Conservation (phyloP, 2,888 invertebrate species). For the Pachliopta kotzebuea region DNA sequence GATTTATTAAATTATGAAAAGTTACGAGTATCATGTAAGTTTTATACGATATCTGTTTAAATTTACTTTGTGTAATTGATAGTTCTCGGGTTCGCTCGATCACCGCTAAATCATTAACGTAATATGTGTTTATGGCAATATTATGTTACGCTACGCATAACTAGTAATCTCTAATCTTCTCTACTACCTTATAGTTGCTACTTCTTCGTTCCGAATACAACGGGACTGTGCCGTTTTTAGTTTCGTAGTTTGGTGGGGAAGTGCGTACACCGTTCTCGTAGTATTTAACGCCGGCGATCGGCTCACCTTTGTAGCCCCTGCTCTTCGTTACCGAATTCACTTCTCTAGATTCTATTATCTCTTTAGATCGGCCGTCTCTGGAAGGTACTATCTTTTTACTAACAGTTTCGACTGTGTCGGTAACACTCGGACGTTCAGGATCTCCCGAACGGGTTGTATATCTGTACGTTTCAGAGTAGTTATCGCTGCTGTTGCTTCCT, state of each 20-base stretch:
- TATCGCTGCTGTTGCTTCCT: constrained; percentile 85
- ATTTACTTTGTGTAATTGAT: constrained; percentile 37
- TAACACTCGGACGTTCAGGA: constrained; percentile 84
- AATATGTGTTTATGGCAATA: constrained; percentile 31
- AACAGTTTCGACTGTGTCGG: constrained; percentile 85
- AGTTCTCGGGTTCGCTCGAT: constrained; percentile 61
- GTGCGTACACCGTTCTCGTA: constrained; percentile 75
- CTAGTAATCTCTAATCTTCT: constrained; percentile 75
- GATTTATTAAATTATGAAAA: constrained; percentile 56
- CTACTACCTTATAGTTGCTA: constrained; percentile 71
- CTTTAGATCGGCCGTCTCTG: constrained; percentile 82
- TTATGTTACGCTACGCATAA: constrained; percentile 37
- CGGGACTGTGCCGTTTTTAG: constrained; percentile 57
- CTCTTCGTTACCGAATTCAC: constrained; percentile 86
- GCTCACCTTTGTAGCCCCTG: constrained; percentile 76
- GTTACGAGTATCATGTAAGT: constrained; percentile 47
- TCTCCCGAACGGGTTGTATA: constrained; percentile 85
- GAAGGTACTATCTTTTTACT: constrained; percentile 85
- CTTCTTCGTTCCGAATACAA: constrained; percentile 65
- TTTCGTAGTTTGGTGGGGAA: constrained; percentile 56
- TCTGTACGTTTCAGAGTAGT: constrained; percentile 86
- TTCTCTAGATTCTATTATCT: constrained; percentile 86
- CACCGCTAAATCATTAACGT: constrained; percentile 30
- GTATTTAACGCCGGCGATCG: constrained; percentile 71
- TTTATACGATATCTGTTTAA: constrained; percentile 46